Evolutionary conservation across 2,888 invertebrate species (phyloP).

Genomic region (Prosapia bicincta): DNA sequence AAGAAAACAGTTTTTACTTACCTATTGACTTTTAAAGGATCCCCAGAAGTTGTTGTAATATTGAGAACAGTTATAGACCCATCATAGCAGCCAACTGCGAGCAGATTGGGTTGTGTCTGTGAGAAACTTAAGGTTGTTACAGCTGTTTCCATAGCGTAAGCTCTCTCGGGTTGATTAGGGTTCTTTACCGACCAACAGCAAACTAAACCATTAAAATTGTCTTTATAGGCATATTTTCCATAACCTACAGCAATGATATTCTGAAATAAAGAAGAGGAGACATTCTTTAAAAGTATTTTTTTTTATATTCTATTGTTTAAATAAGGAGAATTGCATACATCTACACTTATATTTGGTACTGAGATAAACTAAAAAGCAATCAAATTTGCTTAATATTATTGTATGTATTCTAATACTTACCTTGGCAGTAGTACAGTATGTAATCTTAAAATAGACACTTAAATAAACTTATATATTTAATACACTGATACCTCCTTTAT

Average conservation of each 20-base stretch:
- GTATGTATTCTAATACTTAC: too few relatives aligned
- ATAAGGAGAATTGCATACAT: too few relatives aligned
- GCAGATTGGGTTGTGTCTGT: constrained; percentile 60
- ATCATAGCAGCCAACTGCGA: constrained; percentile 72
- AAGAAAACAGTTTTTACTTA: not conserved
- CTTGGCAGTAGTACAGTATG: too few relatives aligned
- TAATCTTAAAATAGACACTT: too few relatives aligned
- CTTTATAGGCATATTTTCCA: constrained; percentile 57
- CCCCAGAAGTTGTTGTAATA: constrained; percentile 55
- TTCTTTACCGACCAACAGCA: constrained; percentile 74
- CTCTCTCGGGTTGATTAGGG: constrained; percentile 69
- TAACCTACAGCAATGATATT: constrained; percentile 73
- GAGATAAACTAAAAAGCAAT: too few relatives aligned
- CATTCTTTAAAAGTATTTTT: too few relatives aligned
- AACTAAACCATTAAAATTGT: constrained; percentile 56
- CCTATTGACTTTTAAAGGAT: constrained; percentile 45
- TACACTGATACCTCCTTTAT: too few relatives aligned
- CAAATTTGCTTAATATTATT: too few relatives aligned
- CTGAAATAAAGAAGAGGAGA: too few relatives aligned
- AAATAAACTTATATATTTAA: too few relatives aligned
- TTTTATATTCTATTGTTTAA: too few relatives aligned
- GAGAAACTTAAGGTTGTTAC: constrained; percentile 71
- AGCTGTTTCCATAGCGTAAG: constrained; percentile 53
- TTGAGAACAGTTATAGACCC: constrained; percentile 72
- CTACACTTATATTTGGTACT: too few relatives aligned